A percentile compares a stretch with the other conserved stretches of the same genome.
Evolutionary conservation across 2,113 vertebrate species (phyloP).

Genomic region (Gorilla gorilla): DNA sequence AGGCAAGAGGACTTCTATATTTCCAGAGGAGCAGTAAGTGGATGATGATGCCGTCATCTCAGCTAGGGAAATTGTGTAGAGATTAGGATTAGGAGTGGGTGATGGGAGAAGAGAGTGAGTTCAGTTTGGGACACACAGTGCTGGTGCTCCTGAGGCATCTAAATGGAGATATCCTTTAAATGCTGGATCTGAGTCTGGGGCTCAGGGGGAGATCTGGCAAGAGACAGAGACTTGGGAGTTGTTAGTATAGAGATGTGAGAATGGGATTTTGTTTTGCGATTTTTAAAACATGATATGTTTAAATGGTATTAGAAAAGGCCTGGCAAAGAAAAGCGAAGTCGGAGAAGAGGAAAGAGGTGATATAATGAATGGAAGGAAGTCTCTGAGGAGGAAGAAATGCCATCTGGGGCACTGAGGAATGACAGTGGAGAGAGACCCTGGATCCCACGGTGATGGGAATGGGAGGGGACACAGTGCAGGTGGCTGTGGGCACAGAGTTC

Average conservation of each 20-base stretch:
- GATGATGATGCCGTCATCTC: background rate
- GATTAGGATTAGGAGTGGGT: background rate
- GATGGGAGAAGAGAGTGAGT: background rate
- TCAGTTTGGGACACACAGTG: background rate
- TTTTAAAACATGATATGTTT: background rate
- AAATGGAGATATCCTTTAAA: background rate
- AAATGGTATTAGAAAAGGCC: background rate
- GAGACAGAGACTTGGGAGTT: background rate
- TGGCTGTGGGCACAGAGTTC: background rate
- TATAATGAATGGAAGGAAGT: background rate
- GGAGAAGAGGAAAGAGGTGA: background rate
- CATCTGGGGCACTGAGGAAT: background rate
- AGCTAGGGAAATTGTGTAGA: background rate
- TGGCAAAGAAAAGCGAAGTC: background rate
- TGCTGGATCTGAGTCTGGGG: background rate
- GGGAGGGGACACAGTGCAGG: too few relatives aligned
- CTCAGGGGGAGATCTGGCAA: background rate
- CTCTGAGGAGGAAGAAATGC: background rate
- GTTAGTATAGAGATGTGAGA: background rate
- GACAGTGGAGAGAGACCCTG: background rate
- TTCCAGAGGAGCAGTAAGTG: background rate
- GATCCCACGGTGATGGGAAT: background rate
- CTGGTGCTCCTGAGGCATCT: background rate
- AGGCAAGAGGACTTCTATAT: background rate
- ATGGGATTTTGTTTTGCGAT: background rate